Conservation (phyloP, 2,888 invertebrate species). For the Cyclophora punctaria region DNA sequence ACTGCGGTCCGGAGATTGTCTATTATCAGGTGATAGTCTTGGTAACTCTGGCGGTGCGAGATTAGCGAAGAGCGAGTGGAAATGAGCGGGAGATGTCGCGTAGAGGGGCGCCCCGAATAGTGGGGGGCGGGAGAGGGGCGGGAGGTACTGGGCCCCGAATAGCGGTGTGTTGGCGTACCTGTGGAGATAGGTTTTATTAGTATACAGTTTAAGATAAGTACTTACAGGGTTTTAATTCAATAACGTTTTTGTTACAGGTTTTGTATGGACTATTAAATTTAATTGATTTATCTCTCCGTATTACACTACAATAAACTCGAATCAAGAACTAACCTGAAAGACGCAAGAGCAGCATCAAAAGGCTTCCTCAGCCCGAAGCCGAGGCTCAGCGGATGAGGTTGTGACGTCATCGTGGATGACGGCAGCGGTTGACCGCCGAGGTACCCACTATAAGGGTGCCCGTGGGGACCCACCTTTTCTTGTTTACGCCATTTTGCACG, state of each 20-base stretch:
- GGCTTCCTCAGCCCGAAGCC: slow-evolving; percentile 84
- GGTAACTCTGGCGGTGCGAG: slow-evolving; percentile 75
- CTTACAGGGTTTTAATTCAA: too few relatives aligned
- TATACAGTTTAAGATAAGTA: too few relatives aligned
- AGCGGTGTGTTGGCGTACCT: slow-evolving; percentile 62
- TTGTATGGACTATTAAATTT: too few relatives aligned
- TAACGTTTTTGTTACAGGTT: too few relatives aligned
- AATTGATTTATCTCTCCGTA: not conserved
- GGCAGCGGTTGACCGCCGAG: slow-evolving; percentile 79
- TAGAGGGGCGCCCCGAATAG: slow-evolving; percentile 63
- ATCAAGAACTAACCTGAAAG: slow-evolving; percentile 75
- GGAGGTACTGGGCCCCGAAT: slow-evolving; percentile 60
- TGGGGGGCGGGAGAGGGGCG: slow-evolving; percentile 51
- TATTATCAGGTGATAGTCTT: slow-evolving; percentile 50
- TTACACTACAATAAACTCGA: slow-evolving; percentile 6
- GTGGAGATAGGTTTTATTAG: slow-evolving; percentile 12
- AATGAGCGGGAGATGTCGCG: slow-evolving; percentile 76
- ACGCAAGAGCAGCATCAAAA: slow-evolving; percentile 81
- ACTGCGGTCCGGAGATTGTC: slow-evolving; percentile 52
- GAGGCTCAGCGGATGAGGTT: slow-evolving; percentile 84
- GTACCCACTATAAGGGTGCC: slow-evolving; percentile 92
- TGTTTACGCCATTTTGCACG: slow-evolving; percentile 95
- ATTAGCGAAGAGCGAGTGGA: slow-evolving; percentile 90
- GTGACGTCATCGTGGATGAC: slow-evolving; percentile 81
- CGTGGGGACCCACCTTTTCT: slow-evolving; percentile 93